Conservation (phyloP, 2,888 invertebrate species). For the Bunonema sp. region DNA sequence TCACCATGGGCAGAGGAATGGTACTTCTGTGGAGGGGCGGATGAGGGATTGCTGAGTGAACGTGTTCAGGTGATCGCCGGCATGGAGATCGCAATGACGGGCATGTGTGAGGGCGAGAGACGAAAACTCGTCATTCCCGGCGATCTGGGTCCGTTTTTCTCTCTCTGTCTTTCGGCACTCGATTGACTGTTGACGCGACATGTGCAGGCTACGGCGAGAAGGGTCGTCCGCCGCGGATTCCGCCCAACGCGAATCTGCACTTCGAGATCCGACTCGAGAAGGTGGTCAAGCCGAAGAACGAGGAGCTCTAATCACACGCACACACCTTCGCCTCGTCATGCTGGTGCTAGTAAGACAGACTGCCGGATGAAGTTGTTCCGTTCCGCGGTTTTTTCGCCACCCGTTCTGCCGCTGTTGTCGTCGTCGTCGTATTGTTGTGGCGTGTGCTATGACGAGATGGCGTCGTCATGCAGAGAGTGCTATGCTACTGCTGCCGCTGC, state of each 20-base stretch:
- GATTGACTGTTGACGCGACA: neutral
- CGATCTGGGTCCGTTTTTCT: slow-evolving; percentile 16
- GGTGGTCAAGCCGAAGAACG: slow-evolving; percentile 21
- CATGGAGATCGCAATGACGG: slow-evolving; percentile 40
- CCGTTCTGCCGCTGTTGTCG: too few relatives aligned
- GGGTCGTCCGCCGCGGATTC: slow-evolving; percentile 30
- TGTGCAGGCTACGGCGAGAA: slow-evolving; percentile 33
- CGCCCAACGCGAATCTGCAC: slow-evolving; percentile 31
- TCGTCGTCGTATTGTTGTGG: too few relatives aligned
- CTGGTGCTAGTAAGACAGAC: too few relatives aligned
- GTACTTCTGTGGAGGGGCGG: slow-evolving; percentile 8
- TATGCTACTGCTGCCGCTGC: too few relatives aligned
- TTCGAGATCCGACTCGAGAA: slow-evolving; percentile 37
- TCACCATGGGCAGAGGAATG: slow-evolving; percentile 26
- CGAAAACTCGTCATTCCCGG: slow-evolving; percentile 37
- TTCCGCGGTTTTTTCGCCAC: too few relatives aligned
- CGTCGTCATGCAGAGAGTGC: too few relatives aligned
- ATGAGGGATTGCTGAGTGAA: neutral
- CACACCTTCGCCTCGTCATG: too few relatives aligned
- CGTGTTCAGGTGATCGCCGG: slow-evolving; percentile 22
- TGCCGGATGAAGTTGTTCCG: too few relatives aligned
- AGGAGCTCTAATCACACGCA: slow-evolving; percentile 22
- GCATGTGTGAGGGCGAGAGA: slow-evolving; percentile 40
- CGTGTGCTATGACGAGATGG: too few relatives aligned
- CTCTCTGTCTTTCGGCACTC: too few relatives aligned